Conservation (phyloP, 2,113 vertebrate genomes). For the Neolamprologus brichardi region DNA sequence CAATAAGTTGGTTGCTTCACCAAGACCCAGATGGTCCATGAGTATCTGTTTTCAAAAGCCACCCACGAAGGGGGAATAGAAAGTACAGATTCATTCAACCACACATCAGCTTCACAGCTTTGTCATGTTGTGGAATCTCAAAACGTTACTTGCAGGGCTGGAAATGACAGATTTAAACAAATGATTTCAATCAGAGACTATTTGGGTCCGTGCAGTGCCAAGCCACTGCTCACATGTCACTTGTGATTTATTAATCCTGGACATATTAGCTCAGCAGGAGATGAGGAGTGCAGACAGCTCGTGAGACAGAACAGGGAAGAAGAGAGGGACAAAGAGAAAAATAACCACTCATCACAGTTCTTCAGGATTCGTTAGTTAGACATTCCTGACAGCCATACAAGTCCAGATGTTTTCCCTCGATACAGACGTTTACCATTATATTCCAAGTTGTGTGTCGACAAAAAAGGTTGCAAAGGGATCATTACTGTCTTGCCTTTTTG, state of each 20-base stretch:
- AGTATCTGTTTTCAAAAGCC: not conserved
- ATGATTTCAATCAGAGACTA: constrained; percentile 74
- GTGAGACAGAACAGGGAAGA: not conserved
- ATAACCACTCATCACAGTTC: not conserved
- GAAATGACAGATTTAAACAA: constrained; percentile 75
- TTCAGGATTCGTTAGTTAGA: not conserved
- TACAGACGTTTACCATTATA: not conserved
- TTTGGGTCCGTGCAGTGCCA: constrained; percentile 48
- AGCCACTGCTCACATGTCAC: constrained; percentile 53
- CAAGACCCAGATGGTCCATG: not conserved
- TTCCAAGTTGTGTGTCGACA: not conserved
- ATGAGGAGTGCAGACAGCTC: constrained; percentile 25
- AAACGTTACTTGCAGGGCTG: constrained; percentile 50
- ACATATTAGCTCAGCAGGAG: constrained; percentile 54
- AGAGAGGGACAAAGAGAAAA: constrained; percentile 8
- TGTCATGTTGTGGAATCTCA: constrained; percentile 50
- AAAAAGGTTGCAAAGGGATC: not conserved
- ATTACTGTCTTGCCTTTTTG: not conserved
- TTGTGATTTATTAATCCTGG: constrained; percentile 72
- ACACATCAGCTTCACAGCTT: constrained; percentile 37
- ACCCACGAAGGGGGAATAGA: not conserved
- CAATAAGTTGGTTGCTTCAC: not conserved
- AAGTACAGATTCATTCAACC: constrained; percentile 6
- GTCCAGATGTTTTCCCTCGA: not conserved
- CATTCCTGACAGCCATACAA: not conserved